Conservation (phyloP, 30 jellyfish, hydroid and myxozoan species). For the Turritopsis dohrnii region DNA sequence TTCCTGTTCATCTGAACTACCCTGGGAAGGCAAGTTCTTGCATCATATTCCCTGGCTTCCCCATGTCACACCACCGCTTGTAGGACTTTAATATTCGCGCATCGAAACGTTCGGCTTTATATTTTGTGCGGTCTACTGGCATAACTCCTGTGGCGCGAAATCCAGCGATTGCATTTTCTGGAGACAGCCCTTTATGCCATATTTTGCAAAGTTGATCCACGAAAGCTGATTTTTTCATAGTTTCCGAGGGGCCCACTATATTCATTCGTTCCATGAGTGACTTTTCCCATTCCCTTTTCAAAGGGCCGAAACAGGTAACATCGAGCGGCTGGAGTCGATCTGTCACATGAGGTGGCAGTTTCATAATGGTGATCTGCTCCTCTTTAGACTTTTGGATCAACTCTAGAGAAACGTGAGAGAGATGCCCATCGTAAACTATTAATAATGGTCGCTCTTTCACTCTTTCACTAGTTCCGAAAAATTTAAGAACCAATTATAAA, state of each 20-base stretch:
- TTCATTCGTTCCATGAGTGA: background rate
- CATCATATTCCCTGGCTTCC: conserved; percentile 7
- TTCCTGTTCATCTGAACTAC: too few relatives aligned
- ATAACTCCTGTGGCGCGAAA: conserved; percentile 10
- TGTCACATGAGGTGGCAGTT: conserved; percentile 4
- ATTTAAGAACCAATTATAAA: too few relatives aligned
- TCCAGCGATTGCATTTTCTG: conserved; percentile 22
- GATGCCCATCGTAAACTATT: too few relatives aligned
- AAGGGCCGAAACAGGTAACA: background rate
- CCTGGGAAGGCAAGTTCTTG: too few relatives aligned
- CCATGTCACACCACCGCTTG: conserved; percentile 21
- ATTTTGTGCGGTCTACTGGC: conserved; percentile 27
- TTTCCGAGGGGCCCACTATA: background rate
- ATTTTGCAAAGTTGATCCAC: background rate
- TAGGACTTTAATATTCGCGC: background rate
- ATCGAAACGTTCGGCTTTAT: conserved; percentile 1
- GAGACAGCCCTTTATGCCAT: conserved; percentile 23
- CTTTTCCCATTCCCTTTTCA: background rate
- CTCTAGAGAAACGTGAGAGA: too few relatives aligned
- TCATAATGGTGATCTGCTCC: too few relatives aligned
- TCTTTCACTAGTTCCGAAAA: too few relatives aligned
- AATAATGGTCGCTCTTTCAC: too few relatives aligned
- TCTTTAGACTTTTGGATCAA: too few relatives aligned
- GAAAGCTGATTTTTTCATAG: conserved; percentile 22
- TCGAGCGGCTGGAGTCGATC: conserved; percentile 6